A percentile compares a stretch with the other conserved stretches of the same genome.
These are phyloP conservation scores for Heterochromis multidens DNA, from an alignment of 2,113 vertebrate genomes.

Conservation along the genomic window DNA sequence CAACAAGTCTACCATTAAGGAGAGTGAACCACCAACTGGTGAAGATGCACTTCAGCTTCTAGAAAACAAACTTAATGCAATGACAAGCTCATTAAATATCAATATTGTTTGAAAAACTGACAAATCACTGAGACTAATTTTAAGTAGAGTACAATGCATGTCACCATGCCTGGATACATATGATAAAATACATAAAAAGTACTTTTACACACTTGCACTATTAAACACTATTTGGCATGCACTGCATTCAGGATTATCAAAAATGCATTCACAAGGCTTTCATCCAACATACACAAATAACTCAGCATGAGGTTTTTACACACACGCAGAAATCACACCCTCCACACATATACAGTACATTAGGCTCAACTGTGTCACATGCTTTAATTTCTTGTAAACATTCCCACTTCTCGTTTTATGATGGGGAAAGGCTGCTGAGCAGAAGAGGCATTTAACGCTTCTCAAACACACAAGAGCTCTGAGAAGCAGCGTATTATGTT, in stretches of 20 bases:
- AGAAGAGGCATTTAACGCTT: conserved; percentile 31
- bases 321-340: not conserved
- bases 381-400: conserved; percentile 44
- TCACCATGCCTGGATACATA: not conserved
- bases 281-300: not conserved
- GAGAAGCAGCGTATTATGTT: conserved; percentile 27
- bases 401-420: conserved; percentile 33
- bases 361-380: not conserved
- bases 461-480: conserved; percentile 26
- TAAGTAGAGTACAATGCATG: not conserved
- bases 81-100: not conserved
- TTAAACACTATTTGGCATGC: not conserved
- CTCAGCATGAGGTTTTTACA: not conserved
- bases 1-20: not conserved
- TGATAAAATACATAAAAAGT: not conserved
- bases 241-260: not conserved
- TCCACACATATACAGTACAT: not conserved
- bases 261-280: not conserved
- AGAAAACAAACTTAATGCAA: not conserved
- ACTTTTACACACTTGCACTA: not conserved
- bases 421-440: conserved; percentile 25
- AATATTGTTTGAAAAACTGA: not conserved
- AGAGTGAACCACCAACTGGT: not conserved
- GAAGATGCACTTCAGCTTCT: not conserved
- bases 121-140: not conserved